Base-by-base conservation (phyloP, 1,140 invertebrate genomes). In the Drosophila novamexicana region DNA sequence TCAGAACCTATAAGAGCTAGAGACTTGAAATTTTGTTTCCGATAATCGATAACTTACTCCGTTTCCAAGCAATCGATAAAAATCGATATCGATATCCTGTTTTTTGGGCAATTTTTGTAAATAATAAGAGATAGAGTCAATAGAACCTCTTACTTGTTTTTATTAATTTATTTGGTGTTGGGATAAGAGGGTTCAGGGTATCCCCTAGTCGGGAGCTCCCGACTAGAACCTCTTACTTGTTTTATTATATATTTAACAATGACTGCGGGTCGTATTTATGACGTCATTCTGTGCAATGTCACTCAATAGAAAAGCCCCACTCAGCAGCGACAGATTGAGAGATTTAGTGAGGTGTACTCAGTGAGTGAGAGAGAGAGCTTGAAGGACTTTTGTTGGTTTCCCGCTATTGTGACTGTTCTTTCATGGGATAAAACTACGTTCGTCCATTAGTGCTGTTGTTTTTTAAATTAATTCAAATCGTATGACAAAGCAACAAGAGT, bases 391-490 rank as follows among this genome's bases (percentile, higher is more conserved):
- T 32, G 22, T 12, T 42, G 7, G 39, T 45, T 39, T 52, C 22
- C 66, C 42, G 44, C 39, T 52, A 49, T 52, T 86, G 29, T 77
- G 6, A 8, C 10, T 72, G 53, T 56, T 72, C 39, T 62, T 77
- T 77, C 84, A 69, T 80, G 80, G 59, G 39, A 29, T 72, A 77
- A 74, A 36, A 18, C 8, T 14, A 39, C 10, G 69, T 67, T 80
- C 42, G 6, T 59, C 45, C 72, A 62, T 54, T 61, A 37, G 71
- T n/a, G 53, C 49, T 70, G 56, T 77, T 89, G 53, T 70, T 81
- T 57, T 81, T 81, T 89, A 84, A 89, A 90, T 89, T 74, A 85
- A 89, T 89, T 89, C 79, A 85, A 90, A 85, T 49, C 81, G 65
- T 85, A 81, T 90, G 66, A 85, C 63, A 77, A 71, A 76, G 79